Evolutionary conservation across 2,888 invertebrate genomes (phyloP), one percentile per base, ranked within the genome.

Genomic region (Folsomia candida): DNA sequence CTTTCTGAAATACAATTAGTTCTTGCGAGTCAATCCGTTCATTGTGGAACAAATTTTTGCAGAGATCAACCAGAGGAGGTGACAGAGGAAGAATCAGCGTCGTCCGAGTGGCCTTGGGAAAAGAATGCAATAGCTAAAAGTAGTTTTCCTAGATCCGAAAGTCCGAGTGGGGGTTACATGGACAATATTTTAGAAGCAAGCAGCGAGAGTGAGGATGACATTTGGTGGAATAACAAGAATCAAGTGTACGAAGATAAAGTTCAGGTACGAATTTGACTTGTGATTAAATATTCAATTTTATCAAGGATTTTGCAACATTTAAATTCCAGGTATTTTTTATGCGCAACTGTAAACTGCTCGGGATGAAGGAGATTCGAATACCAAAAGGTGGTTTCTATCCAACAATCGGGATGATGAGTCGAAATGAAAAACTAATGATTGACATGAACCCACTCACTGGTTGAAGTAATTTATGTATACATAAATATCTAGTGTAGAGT

Each of bases 331-430:
- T 86, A 51, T 86, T 86, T 80, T 86, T 86, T 78, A 85, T 86
- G 57, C 81, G 85, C 70, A 86, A 86, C 81, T 85, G 85, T 14
- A 84, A 84, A 76, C 83, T 84, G 37, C 82, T 86, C 58, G 86
- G 86, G 1, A 82, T 83, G 59, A 83, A 84, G 73, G 83, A 85
- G 76, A 83, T 85, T n/a, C 80, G 82, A 65, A 84, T 86, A 72
- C 86, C 86, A 6, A 83, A 83, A 77, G 86, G 86, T 62, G 86
- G 86, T 1, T 86, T 86, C 81, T 86, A 82, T 76, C 86, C 86
- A 0, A 85, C 86, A 6, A 82, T 86, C 20, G 86, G 86, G 72
- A 85, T 86, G 86, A 80, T 86, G 72, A 86, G 85, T 81, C 82
- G 82, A 75, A 83, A 84, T 76, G 86, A 86, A 80, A 84, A 85